These are phyloP conservation scores for Kryptopterus vitreolus DNA, from an alignment of 2,797 vertebrate species.

Conservation along the genomic window DNA sequence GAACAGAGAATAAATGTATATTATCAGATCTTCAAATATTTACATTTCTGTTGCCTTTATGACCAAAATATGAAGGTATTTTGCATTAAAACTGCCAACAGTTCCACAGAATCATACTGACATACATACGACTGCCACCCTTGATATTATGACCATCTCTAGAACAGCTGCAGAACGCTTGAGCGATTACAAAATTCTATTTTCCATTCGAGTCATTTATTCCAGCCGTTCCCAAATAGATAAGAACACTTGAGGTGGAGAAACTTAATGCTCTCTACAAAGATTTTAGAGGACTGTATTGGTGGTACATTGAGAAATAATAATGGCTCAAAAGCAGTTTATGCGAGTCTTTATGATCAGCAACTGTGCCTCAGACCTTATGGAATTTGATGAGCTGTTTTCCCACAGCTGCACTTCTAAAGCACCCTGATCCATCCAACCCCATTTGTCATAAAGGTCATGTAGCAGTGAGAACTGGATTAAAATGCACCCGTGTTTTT, in stretches of 20 bases:
- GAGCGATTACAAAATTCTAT: background rate
- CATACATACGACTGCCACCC: background rate
- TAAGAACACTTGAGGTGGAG: background rate
- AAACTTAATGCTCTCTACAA: background rate
- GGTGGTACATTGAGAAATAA: background rate
- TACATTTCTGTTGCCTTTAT: background rate
- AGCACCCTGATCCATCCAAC: background rate
- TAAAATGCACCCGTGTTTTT: background rate
- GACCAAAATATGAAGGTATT: background rate
- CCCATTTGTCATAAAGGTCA: slow-evolving; percentile 4
- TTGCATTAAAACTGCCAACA: slow-evolving; percentile 7
- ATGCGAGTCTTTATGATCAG: slow-evolving; percentile 16
- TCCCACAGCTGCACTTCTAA: slow-evolving; percentile 13
- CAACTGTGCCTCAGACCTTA: slow-evolving; percentile 16
- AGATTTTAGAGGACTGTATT: background rate
- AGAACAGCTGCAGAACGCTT: background rate
- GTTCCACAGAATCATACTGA: background rate
- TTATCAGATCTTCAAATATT: background rate
- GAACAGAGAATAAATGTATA: background rate
- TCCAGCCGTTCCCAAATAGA: background rate
- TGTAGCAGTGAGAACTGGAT: slow-evolving; percentile 1
- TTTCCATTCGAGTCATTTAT: slow-evolving; percentile 2
- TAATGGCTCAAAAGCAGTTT: slow-evolving; percentile 11
- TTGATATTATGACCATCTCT: too few relatives aligned
- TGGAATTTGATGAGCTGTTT: slow-evolving; percentile 14